These are phyloP conservation scores for Heliocidaris tuberculata DNA, from an alignment of 35 echinoderm and acorn worm species.

Conservation along the genomic window DNA sequence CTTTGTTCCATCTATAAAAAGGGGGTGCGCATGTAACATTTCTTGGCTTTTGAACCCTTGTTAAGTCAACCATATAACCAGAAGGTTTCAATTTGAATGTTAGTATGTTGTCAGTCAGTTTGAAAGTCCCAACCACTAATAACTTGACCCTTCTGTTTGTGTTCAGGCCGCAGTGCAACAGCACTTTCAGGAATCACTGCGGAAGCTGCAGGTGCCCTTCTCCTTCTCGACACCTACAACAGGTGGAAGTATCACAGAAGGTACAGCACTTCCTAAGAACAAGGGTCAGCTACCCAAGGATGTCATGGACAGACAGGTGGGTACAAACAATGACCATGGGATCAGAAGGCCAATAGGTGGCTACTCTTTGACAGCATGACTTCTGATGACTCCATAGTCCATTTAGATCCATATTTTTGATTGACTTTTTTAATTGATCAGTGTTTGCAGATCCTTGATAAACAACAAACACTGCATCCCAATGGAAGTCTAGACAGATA, in stretches of 20 bases:
- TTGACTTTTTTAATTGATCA: too few species aligned
- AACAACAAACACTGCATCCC: too few species aligned
- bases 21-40: not conserved
- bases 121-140: not conserved
- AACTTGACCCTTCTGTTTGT: not conserved
- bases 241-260: constrained; percentile 82
- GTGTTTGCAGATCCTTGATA: too few species aligned
- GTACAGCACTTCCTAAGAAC: constrained; percentile 81
- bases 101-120: too few species aligned
- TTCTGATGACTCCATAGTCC: too few species aligned
- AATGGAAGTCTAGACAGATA: too few species aligned
- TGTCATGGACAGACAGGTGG: constrained; percentile 66
- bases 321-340: not conserved
- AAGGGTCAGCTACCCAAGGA: constrained; percentile 53
- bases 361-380: too few species aligned
- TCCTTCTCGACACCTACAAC: constrained; percentile 57
- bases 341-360: too few species aligned
- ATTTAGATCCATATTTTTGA: too few species aligned
- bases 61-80: too few species aligned
- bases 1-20: not conserved
- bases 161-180: constrained; percentile 85
- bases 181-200: constrained; percentile 95
- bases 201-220: constrained; percentile 77
- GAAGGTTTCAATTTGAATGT: too few species aligned
- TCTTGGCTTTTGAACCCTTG: too few species aligned